Percentiles rank a stretch among this genome's conserved stretches.
These are phyloP conservation scores for Stenopsyche tienmushanensis DNA, from an alignment of 1,140 invertebrate genomes.

Conservation along the genomic window DNA sequence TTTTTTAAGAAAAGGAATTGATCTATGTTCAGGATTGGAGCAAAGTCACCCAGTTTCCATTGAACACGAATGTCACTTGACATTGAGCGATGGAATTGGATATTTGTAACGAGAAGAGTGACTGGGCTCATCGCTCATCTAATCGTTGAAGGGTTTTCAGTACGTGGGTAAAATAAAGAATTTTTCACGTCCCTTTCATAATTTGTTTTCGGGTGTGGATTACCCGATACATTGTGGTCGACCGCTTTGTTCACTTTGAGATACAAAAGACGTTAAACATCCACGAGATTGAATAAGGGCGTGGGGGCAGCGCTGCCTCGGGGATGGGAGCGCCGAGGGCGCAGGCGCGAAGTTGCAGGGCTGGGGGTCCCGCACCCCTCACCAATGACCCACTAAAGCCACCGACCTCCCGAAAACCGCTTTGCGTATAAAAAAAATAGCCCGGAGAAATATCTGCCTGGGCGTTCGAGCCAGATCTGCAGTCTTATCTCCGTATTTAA, in stretches of 20 bases:
- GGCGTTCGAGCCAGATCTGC: too few relatives aligned
- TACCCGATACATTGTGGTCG: background rate
- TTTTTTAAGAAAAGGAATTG: too few relatives aligned
- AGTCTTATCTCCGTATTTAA: too few relatives aligned
- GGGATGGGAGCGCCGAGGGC: background rate
- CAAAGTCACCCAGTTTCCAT: too few relatives aligned
- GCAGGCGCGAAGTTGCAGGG: background rate
- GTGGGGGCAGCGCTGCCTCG: background rate
- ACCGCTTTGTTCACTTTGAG: background rate
- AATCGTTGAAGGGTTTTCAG: background rate
- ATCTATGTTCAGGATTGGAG: too few relatives aligned
- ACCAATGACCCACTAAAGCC: conserved; percentile 18
- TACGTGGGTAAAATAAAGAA: background rate
- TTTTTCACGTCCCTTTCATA: background rate
- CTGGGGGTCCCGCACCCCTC: background rate
- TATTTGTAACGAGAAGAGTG: too few relatives aligned
- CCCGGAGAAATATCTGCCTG: too few relatives aligned
- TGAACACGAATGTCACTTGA: background rate
- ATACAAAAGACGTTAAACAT: background rate
- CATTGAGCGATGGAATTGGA: background rate
- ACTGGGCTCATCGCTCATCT: too few relatives aligned
- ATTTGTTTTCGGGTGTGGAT: background rate
- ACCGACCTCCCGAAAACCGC: background rate
- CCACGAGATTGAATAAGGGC: background rate
- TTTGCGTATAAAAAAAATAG: background rate